These are phyloP conservation scores for Beroe forskalii DNA, from an alignment of 37 sponge, comb jelly and placozoan species.

Conservation along the genomic window DNA sequence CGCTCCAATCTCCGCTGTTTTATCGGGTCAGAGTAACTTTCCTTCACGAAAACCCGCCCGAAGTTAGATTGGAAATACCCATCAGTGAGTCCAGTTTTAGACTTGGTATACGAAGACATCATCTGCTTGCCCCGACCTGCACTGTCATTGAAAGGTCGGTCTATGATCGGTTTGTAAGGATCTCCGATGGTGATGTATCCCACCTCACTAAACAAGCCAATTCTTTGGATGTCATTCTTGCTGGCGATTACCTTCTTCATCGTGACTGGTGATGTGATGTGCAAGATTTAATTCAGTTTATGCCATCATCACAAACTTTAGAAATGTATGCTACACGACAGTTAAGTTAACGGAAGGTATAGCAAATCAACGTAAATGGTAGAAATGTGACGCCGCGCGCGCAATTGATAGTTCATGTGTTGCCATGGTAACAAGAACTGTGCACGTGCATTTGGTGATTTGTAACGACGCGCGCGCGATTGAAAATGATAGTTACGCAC, in stretches of 20 bases:
- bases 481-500: no score
- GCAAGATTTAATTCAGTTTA: no score
- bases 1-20: slow-evolving; percentile 71
- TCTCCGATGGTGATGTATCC: slow-evolving; percentile 42
- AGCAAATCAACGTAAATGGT: no score
- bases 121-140: slow-evolving; percentile 24
- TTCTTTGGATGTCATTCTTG: slow-evolving; percentile 45
- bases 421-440: no score
- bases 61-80: slow-evolving; percentile 50
- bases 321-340: no score
- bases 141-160: slow-evolving; percentile 13
- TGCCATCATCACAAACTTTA: no score
- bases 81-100: slow-evolving; percentile 14
- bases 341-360: no score
- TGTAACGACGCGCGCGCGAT: no score
- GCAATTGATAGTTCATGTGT: no score
- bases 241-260: neutral
- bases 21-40: slow-evolving; percentile 84
- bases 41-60: slow-evolving; percentile 73
- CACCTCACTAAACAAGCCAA: slow-evolving; percentile 39
- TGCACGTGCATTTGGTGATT: no score
- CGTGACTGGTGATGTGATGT: neutral
- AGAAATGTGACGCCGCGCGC: no score
- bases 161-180: neutral
- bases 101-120: slow-evolving; percentile 19